These are phyloP conservation scores for Unio pictorum DNA, from an alignment of 2,888 invertebrate genomes.

Conservation along the genomic window DNA sequence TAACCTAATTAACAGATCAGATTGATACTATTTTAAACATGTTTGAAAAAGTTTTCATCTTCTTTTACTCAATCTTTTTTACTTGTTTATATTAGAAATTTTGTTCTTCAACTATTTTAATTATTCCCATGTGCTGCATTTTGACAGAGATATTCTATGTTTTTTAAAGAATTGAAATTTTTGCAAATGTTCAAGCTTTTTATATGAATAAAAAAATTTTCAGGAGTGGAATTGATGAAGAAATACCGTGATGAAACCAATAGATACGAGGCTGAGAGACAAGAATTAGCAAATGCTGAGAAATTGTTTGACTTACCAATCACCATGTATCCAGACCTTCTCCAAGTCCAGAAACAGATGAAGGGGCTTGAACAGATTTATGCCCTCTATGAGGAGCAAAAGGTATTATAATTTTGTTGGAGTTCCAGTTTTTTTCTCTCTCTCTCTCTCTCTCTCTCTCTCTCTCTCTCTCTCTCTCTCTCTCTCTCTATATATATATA, in stretches of 20 bases:
- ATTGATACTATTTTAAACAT: no score
- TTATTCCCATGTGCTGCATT: no score
- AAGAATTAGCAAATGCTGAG: slow-evolving; percentile 82
- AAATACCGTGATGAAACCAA: slow-evolving; percentile 80
- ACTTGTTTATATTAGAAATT: no score
- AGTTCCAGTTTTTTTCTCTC: not conserved
- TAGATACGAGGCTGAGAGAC: slow-evolving; percentile 78
- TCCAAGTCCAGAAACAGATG: slow-evolving; percentile 72
- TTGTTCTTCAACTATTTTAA: no score
- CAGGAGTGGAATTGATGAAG: slow-evolving; percentile 72
- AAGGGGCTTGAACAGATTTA: slow-evolving; percentile 81
- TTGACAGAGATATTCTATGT: not conserved
- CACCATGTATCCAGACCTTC: slow-evolving; percentile 85
- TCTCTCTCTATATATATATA: not conserved
- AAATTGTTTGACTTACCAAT: slow-evolving; percentile 89
- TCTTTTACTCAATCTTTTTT: no score
- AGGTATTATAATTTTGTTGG: slow-evolving; percentile 64
- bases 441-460: not conserved
- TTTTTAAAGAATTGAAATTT: not conserved
- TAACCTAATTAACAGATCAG: no score
- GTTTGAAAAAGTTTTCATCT: no score
- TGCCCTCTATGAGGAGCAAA: slow-evolving; percentile 84
- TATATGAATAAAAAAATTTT: slow-evolving; percentile 1
- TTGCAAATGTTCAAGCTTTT: not conserved
- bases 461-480: slow-evolving; percentile 3